Conservation (phyloP, 2,113 vertebrate genomes). For the Anolis sagrei region DNA sequence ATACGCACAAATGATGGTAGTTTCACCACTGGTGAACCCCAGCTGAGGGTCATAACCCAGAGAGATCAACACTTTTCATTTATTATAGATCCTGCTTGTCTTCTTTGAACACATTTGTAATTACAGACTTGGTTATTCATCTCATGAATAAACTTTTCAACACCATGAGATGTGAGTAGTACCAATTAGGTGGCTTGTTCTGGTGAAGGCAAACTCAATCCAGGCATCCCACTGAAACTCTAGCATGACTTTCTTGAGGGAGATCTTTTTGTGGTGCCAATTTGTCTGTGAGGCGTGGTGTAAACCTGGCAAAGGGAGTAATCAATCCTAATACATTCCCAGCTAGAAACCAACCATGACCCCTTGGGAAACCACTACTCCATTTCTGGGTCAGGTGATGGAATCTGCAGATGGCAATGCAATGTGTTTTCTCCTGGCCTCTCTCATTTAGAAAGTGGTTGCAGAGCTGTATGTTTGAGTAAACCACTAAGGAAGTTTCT, state of each 20-base stretch:
- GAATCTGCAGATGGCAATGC: neutral
- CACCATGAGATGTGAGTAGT: neutral
- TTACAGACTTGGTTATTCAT: slow-evolving; percentile 35
- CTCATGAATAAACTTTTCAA: slow-evolving; percentile 41
- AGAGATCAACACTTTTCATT: neutral
- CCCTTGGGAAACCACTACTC: slow-evolving; percentile 27
- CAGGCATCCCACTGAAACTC: slow-evolving; percentile 42
- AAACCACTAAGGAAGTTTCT: too few relatives aligned
- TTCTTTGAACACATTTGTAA: slow-evolving; percentile 48
- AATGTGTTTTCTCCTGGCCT: too few relatives aligned
- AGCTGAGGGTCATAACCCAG: neutral
- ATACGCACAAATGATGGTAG: neutral
- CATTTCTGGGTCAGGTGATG: slow-evolving; percentile 15
- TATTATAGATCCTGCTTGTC: slow-evolving; percentile 14
- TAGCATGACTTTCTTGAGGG: slow-evolving; percentile 34
- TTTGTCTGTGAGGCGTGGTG: slow-evolving; percentile 33
- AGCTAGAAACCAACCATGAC: slow-evolving; percentile 15
- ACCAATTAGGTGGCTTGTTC: slow-evolving; percentile 46
- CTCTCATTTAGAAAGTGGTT: too few relatives aligned
- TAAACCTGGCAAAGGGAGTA: slow-evolving; percentile 32
- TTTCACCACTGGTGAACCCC: neutral
- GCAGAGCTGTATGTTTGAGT: too few relatives aligned
- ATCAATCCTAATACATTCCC: slow-evolving; percentile 29
- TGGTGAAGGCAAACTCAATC: slow-evolving; percentile 52
- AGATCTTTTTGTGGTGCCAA: slow-evolving; percentile 29